Conservation (phyloP, 2,888 invertebrate genomes). For the Acanthosoma haemorrhoidale region DNA sequence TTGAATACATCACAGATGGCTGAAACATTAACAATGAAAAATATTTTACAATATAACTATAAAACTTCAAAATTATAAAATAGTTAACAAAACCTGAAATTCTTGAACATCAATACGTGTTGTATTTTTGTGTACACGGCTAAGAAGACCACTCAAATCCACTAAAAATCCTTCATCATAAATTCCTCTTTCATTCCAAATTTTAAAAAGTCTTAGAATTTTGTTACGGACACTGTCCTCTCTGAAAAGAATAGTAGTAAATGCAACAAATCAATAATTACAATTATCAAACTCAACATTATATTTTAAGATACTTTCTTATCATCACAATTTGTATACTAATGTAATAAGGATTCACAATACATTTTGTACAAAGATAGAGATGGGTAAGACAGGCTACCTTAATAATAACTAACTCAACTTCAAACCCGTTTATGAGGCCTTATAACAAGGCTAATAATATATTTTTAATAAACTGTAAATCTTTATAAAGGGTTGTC, state of each 20-base stretch:
- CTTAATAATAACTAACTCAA: too few relatives aligned
- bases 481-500: too few relatives aligned
- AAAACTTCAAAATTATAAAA: slow-evolving; percentile 25
- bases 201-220: slow-evolving; percentile 84
- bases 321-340: too few relatives aligned
- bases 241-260: slow-evolving; percentile 49
- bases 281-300: too few relatives aligned
- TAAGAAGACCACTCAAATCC: slow-evolving; percentile 77
- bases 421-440: too few relatives aligned
- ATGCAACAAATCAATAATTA: too few relatives aligned
- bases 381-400: too few relatives aligned
- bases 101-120: slow-evolving; percentile 50
- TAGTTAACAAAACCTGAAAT: slow-evolving; percentile 59
- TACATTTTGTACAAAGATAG: too few relatives aligned
- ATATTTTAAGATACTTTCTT: too few relatives aligned
- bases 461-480: too few relatives aligned
- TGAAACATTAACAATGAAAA: slow-evolving; percentile 48
- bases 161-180: slow-evolving; percentile 86
- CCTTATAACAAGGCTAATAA: too few relatives aligned
- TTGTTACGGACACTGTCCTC: slow-evolving; percentile 84
- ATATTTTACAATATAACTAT: neutral
- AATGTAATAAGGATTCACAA: too few relatives aligned
- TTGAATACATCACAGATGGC: slow-evolving; percentile 66
- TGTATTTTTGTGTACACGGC: slow-evolving; percentile 52
- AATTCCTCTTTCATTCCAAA: slow-evolving; percentile 90